A percentile compares a stretch with the other conserved stretches of the same genome.
These are phyloP conservation scores for Calephelis virginiensis DNA, from an alignment of 1,140 invertebrate species.

Conservation along the genomic window DNA sequence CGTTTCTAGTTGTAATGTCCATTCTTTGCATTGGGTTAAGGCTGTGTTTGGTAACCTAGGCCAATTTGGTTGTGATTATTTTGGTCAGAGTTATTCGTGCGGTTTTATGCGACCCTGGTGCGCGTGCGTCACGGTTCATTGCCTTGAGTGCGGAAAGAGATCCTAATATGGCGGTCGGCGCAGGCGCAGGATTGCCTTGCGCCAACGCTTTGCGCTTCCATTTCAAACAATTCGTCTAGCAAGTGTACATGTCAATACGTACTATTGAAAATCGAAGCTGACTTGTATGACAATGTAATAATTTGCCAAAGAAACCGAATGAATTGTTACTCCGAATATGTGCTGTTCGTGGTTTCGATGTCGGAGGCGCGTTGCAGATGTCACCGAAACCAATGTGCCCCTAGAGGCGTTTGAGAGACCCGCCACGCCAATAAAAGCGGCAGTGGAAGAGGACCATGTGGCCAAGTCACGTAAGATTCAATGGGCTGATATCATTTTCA, in stretches of 20 bases:
- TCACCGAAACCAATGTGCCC: conserved; percentile 39
- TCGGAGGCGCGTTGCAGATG: conserved; percentile 61
- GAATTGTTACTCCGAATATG: conserved; percentile 47
- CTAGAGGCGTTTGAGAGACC: conserved; percentile 52
- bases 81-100: conserved; percentile 28
- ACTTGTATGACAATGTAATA: conserved; percentile 29
- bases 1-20: conserved; percentile 7
- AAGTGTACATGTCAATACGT: conserved; percentile 47
- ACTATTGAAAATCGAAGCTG: conserved; percentile 10
- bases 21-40: neutral
- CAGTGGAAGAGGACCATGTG: conserved; percentile 38
- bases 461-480: conserved; percentile 59
- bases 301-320: conserved; percentile 31
- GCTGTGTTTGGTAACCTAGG: conserved; percentile 18
- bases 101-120: conserved; percentile 40
- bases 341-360: conserved; percentile 70
- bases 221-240: conserved; percentile 52
- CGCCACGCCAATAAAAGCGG: conserved; percentile 36
- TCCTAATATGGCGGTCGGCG: conserved; percentile 66
- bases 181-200: conserved; percentile 67
- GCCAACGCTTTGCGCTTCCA: conserved; percentile 58
- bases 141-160: conserved; percentile 70
- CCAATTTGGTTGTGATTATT: conserved; percentile 22
- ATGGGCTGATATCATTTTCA: conserved; percentile 37
- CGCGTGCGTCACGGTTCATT: conserved; percentile 72